A percentile compares a stretch with the other conserved stretches of the same genome.
phyloP scores from a whole-genome alignment of 2,888 invertebrate genomes.

The Ommatoiulus sabulosus region DNA sequence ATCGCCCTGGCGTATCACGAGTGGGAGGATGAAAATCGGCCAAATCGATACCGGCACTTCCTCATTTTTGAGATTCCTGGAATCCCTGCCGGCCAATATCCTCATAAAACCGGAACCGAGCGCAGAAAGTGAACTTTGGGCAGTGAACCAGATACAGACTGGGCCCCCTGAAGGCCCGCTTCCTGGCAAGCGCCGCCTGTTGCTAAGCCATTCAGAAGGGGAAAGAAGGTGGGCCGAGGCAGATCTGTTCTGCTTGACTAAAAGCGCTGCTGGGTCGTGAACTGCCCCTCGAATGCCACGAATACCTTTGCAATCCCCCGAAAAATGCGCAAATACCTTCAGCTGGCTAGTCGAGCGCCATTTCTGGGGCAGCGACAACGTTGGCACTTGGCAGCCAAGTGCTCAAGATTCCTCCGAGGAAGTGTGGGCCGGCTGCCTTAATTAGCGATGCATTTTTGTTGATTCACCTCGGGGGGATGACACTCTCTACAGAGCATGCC shows the following conservation, averaged over 20 bases:
- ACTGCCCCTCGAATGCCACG: conserved; percentile 50
- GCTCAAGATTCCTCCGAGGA: not conserved
- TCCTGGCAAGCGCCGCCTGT: conserved; percentile 31
- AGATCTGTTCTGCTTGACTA: conserved; percentile 49
- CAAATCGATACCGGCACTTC: conserved; percentile 27
- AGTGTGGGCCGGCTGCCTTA: conserved; percentile 8
- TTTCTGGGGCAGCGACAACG: conserved; percentile 35
- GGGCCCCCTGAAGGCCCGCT: conserved; percentile 40
- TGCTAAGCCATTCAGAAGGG: conserved; percentile 26
- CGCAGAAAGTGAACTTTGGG: conserved; percentile 30
- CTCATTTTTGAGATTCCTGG: conserved; percentile 43
- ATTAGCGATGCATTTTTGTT: conserved; percentile 40
- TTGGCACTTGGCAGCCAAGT: not conserved
- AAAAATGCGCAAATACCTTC: conserved; percentile 51
- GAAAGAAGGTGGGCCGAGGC: not conserved
- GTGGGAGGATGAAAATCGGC: conserved; percentile 39
- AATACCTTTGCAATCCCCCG: conserved; percentile 45
- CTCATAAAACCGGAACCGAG: conserved; percentile 36
- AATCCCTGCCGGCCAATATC: conserved; percentile 33
- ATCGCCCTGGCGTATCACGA: not conserved
- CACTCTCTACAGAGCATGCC: not conserved
- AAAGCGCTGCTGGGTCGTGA: conserved; percentile 51
- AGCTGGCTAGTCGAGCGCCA: not conserved
- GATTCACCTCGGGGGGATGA: not conserved
- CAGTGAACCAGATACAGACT: conserved; percentile 21